A percentile compares a stretch with the other conserved stretches of the same genome.
These are phyloP conservation scores for Halcyon smyrnensis DNA, from an alignment of 2,797 vertebrate species.

Conservation along the genomic window DNA sequence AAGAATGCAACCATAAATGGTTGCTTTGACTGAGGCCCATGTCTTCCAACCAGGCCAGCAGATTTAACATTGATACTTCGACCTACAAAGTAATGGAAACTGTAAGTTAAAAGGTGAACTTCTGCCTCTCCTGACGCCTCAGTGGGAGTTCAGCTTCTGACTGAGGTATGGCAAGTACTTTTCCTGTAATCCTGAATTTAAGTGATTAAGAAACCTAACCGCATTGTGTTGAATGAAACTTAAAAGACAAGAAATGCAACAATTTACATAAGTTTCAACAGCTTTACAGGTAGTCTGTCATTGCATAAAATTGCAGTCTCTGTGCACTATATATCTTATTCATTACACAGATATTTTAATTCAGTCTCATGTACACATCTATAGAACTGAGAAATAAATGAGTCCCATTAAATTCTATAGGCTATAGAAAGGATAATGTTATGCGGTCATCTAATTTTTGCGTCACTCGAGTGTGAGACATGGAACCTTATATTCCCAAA, in stretches of 20 bases:
- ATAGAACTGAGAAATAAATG: neutral
- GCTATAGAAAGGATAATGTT: neutral
- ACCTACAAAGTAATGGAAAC: slow-evolving; percentile 79
- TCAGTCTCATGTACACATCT: neutral
- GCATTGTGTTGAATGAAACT: neutral
- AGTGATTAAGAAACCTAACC: neutral
- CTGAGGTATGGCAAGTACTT: neutral
- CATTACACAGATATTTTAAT: neutral
- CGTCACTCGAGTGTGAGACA: neutral
- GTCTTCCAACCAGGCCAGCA: slow-evolving; percentile 94
- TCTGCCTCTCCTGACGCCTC: neutral
- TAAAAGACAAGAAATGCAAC: neutral
- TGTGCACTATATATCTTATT: neutral
- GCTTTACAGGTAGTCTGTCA: neutral
- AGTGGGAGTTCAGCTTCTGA: neutral
- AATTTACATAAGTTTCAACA: neutral
- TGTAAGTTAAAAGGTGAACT: neutral
- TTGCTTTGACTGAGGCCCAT: slow-evolving; percentile 96
- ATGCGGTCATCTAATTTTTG: neutral
- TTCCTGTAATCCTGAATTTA: neutral
- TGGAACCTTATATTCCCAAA: slow-evolving; percentile 26
- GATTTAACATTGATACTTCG: slow-evolving; percentile 95
- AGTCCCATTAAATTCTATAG: neutral
- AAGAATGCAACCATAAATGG: slow-evolving; percentile 99
- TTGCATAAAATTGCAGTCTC: neutral